These are phyloP conservation scores for Semicossyphus pulcher DNA, from an alignment of 2,113 vertebrate species.

Conservation along the genomic window DNA sequence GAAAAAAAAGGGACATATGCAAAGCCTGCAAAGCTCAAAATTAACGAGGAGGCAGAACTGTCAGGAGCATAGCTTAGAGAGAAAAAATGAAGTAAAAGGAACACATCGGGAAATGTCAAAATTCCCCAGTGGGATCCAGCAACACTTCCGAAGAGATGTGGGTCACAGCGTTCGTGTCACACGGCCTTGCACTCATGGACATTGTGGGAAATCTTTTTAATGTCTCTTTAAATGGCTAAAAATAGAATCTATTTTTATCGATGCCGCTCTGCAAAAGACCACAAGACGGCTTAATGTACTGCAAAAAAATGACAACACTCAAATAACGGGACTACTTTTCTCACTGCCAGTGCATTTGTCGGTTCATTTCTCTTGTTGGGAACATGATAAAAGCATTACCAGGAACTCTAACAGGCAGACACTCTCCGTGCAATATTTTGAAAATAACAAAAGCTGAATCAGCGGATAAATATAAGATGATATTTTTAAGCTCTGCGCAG, in stretches of 20 bases:
- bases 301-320: slow-evolving; percentile 17
- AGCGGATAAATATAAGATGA: neutral
- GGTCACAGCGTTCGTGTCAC: slow-evolving; percentile 75
- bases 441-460: neutral
- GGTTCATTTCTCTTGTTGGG: slow-evolving; percentile 11
- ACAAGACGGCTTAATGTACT: slow-evolving; percentile 34
- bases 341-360: neutral
- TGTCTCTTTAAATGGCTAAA: slow-evolving; percentile 58
- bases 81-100: slow-evolving; percentile 63
- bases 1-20: slow-evolving; percentile 10
- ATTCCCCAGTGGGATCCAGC: slow-evolving; percentile 70
- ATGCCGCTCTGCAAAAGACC: slow-evolving; percentile 6
- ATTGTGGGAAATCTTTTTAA: slow-evolving; percentile 69
- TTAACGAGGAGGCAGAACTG: slow-evolving; percentile 72
- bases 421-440: neutral
- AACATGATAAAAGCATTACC: neutral
- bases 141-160: slow-evolving; percentile 74
- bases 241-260: slow-evolving; percentile 54
- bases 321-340: slow-evolving; percentile 2
- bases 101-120: slow-evolving; percentile 77
- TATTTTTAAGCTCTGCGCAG: no score
- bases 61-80: slow-evolving; percentile 57
- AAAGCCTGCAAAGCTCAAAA: slow-evolving; percentile 58
- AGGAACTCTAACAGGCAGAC: neutral
- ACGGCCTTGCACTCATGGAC: slow-evolving; percentile 56